Evolutionary conservation across 2,888 invertebrate species (phyloP), one percentile per base, ranked within the genome.

Genomic region (Psylliodes chrysocephalus): DNA sequence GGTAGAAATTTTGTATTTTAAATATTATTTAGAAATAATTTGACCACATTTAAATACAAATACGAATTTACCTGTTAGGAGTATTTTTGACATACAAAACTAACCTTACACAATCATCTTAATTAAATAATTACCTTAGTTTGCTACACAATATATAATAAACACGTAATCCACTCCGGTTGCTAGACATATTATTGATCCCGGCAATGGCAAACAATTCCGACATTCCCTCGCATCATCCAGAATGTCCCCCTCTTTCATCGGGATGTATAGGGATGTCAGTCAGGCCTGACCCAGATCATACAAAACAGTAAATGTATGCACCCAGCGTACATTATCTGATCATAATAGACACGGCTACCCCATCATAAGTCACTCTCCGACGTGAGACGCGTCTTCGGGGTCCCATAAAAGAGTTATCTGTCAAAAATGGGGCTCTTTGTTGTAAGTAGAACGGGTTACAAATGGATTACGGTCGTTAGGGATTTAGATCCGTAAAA

Each of bases 261-360:
- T 25, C 38, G 25, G 17, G 1, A 40, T 51, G 59, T 59, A 60
- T 60, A 54, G 60, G 60, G 60, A 60, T 54, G 53, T 60, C 54
- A 38, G 22, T 47, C 35, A 17, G 14, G 14, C 42, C 33, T 63
- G 63, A 63, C 63, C 63, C 52, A 63, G 46, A 57, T 63, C 63
- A 63, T 57, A 52, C 57, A 44, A 42, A n/a, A 28, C 42, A 22
- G 25, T 42, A 54, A 53, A 63, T 57, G 57, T 63, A 63, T 63
- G 63, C 63, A 57, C 63, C 63, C 63, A 53, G 30, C 25, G 18
- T 44, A 57, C 47, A 63, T 63, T 57, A 63, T 57, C 22, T 46
- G 25, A 30, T 33, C 22, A 38, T 57, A 52, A 63, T 53, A 46
- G 46, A 57, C n/a, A n/a, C 35, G 30, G 53, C 44, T 25, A 46